Base-by-base conservation (phyloP, 1,140 invertebrate genomes). In the Drosophila elegans region DNA sequence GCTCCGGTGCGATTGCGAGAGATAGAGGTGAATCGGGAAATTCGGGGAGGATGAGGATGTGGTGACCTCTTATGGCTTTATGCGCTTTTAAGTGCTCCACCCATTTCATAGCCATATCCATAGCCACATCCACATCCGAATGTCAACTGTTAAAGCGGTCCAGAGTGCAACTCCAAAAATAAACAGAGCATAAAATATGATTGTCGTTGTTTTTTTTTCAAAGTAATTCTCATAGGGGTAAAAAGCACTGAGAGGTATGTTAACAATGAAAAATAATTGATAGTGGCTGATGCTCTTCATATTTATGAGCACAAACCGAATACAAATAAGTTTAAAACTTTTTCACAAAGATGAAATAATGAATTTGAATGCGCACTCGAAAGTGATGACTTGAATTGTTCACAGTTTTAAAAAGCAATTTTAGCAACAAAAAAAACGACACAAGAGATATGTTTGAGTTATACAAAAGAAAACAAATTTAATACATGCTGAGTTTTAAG, bases 161-260 rank as follows among this genome's bases (percentile, higher is more conserved):
- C 73, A 36, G 38, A 63, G 55, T 67, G 48, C 69, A 36, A 38
- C 66, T 60, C 45, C 46, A 36, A 73, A 83, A 84, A 78, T 80
- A 84, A 89, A 84, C 85, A 89, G 74, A 84, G 77, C 80, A 78
- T 90, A 68, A 89, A 90, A 84, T 89, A 90, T 84, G 62, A 62
- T 63, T 80, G 64, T 80, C 60, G 74, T 74, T 80, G 69, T 55
- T 66, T 85, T 52, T 52, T 21, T 61, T 55, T 48, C 34, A 45
- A 55, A 55, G 56, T 56, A 56, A 52, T 61, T 13, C 63, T 21
- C 27, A 16, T 10, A 6, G 61, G 29, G 16, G 16, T 2, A 49
- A 44, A 45, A 36, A 21, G 29, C 32, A n/a, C 48, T 27, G 49
- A 48, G 36, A 46, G 64, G 34, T 32, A 25, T 13, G 42, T 72